These are phyloP conservation scores for Caranx ignobilis DNA, from an alignment of 2,113 vertebrate species.

Conservation along the genomic window DNA sequence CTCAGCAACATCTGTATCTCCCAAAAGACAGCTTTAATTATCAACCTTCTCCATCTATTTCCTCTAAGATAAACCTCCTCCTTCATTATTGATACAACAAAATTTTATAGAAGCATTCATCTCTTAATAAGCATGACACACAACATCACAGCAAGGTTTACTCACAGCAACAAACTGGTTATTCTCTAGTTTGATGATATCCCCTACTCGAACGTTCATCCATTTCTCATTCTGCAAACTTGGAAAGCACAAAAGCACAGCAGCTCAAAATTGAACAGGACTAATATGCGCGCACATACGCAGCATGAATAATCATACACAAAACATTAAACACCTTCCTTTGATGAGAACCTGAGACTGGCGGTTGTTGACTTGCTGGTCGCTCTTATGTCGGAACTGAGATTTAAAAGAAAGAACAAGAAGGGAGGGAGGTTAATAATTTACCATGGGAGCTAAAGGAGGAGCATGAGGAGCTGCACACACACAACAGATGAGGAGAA, in stretches of 20 bases:
- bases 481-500: not conserved
- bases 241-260: constrained; percentile 8
- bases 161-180: constrained; percentile 95
- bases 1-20: not conserved
- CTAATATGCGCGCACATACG: not conserved
- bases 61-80: not conserved
- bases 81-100: not conserved
- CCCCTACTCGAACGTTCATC: constrained; percentile 95
- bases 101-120: not conserved
- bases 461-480: not conserved
- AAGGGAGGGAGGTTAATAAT: not conserved
- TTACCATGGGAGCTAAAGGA: not conserved
- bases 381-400: constrained; percentile 94
- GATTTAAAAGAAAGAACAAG: not conserved
- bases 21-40: not conserved
- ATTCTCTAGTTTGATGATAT: constrained; percentile 95
- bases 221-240: constrained; percentile 93
- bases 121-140: not conserved
- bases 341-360: constrained; percentile 92
- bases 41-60: not conserved
- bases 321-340: constrained; percentile 79
- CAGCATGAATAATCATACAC: not conserved
- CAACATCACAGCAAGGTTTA: constrained; percentile 3
- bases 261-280: not conserved
- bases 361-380: constrained; percentile 94